Evolutionary conservation across 2,113 vertebrate species (phyloP).

Genomic region (Zosterops hypoxanthus): DNA sequence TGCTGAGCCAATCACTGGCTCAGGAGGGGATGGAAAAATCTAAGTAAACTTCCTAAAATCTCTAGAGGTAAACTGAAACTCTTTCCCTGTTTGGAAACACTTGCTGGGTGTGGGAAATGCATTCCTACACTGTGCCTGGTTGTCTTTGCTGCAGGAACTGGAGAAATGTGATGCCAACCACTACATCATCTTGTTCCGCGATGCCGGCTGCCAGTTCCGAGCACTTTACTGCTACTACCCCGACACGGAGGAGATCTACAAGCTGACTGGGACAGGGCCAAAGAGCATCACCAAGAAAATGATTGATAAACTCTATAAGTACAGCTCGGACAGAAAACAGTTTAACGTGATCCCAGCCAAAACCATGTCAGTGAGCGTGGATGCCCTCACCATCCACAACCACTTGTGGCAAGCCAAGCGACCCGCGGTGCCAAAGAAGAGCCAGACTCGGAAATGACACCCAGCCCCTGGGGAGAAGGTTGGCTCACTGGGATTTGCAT

Average conservation of each 20-base stretch:
- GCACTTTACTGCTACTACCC: slow-evolving; percentile 91
- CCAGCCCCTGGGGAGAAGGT: neutral
- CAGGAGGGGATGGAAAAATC: too few species aligned
- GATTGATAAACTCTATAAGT: slow-evolving; percentile 96
- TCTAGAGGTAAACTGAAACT: too few species aligned
- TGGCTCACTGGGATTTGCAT: neutral
- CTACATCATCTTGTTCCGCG: slow-evolving; percentile 94
- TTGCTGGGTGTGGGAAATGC: too few species aligned
- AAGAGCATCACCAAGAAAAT: slow-evolving; percentile 89
- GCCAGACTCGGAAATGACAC: slow-evolving; percentile 76
- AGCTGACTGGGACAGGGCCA: slow-evolving; percentile 90
- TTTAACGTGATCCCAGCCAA: slow-evolving; percentile 93
- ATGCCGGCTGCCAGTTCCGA: slow-evolving; percentile 93
- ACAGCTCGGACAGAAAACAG: slow-evolving; percentile 97
- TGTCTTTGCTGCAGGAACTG: slow-evolving; percentile 79
- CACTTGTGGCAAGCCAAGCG: slow-evolving; percentile 94
- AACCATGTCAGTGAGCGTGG: slow-evolving; percentile 93
- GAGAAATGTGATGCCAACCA: slow-evolving; percentile 96
- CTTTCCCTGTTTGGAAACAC: too few species aligned
- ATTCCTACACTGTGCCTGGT: neutral
- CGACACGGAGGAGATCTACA: slow-evolving; percentile 89
- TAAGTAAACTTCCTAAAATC: too few species aligned
- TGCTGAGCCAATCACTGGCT: too few species aligned
- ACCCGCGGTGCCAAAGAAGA: slow-evolving; percentile 86
- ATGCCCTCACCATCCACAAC: slow-evolving; percentile 94